Evolutionary conservation across 2,113 vertebrate species (phyloP).

Genomic region (Noturus placidus): DNA sequence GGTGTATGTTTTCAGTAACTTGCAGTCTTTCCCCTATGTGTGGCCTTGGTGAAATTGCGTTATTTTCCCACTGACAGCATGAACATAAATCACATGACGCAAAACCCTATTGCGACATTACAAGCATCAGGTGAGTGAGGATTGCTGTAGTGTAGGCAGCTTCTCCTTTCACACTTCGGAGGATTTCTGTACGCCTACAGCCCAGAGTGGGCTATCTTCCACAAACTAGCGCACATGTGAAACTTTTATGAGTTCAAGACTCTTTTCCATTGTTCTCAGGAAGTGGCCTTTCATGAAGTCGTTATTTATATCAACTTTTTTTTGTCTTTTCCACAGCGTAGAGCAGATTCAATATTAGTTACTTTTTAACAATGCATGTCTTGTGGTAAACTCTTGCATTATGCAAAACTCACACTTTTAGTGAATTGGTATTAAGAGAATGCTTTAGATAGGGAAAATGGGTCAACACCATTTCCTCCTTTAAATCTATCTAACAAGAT

Average conservation of each 20-base stretch:
- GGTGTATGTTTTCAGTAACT: conserved; percentile 26
- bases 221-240: conserved; percentile 16
- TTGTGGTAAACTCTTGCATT: neutral
- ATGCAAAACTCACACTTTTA: neutral
- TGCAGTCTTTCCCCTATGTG: neutral
- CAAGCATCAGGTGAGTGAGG: conserved; percentile 2
- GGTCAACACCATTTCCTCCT: too few species aligned
- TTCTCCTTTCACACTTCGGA: conserved; percentile 10
- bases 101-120: conserved; percentile 39
- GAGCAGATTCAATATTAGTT: too few species aligned
- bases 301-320: neutral
- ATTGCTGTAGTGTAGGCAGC: conserved; percentile 26
- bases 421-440: too few species aligned
- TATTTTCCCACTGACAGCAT: conserved; percentile 44
- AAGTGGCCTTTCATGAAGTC: neutral
- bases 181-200: conserved; percentile 33
- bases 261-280: conserved; percentile 41
- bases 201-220: conserved; percentile 30
- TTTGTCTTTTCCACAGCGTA: neutral
- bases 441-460: neutral
- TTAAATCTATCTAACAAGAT: too few species aligned
- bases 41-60: conserved; percentile 28
- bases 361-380: neutral
- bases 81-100: conserved; percentile 38
- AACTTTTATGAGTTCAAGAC: conserved; percentile 11